Conservation (phyloP, 2,888 invertebrate species). For the Drosophila mettleri region DNA sequence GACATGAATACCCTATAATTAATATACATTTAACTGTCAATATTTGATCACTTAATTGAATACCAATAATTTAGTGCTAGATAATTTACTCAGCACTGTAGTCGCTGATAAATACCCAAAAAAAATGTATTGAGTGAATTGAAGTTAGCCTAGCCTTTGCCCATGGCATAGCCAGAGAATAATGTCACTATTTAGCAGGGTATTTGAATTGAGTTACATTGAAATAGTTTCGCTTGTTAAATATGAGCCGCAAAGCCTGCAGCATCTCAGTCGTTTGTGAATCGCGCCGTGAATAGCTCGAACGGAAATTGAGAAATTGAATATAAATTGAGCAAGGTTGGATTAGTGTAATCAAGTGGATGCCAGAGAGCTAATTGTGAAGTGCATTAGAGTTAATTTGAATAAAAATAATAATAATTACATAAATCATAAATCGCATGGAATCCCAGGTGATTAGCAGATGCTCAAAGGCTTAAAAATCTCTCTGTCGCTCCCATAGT, state of each 20-base stretch:
- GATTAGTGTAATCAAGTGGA: neutral
- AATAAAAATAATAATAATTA: neutral
- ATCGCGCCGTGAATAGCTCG: neutral
- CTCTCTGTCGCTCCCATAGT: too few relatives aligned
- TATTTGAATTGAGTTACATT: neutral
- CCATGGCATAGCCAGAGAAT: neutral
- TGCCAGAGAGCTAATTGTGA: neutral
- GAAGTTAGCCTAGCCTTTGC: neutral
- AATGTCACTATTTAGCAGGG: neutral
- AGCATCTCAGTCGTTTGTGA: slow-evolving; percentile 7
- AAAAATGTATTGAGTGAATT: neutral
- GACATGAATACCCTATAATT: neutral
- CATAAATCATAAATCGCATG: neutral
- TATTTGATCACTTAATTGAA: neutral
- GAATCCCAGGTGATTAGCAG: neutral
- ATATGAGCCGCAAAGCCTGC: neutral
- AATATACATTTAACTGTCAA: neutral
- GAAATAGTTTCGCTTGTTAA: neutral
- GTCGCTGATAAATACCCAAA: neutral
- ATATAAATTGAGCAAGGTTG: neutral
- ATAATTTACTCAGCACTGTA: neutral
- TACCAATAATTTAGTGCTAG: neutral
- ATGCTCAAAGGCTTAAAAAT: too few relatives aligned
- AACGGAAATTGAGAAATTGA: neutral
- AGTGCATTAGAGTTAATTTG: neutral